phyloP scores from a whole-genome alignment of 2,888 invertebrate genomes.

The Oscheius sp. region DNA sequence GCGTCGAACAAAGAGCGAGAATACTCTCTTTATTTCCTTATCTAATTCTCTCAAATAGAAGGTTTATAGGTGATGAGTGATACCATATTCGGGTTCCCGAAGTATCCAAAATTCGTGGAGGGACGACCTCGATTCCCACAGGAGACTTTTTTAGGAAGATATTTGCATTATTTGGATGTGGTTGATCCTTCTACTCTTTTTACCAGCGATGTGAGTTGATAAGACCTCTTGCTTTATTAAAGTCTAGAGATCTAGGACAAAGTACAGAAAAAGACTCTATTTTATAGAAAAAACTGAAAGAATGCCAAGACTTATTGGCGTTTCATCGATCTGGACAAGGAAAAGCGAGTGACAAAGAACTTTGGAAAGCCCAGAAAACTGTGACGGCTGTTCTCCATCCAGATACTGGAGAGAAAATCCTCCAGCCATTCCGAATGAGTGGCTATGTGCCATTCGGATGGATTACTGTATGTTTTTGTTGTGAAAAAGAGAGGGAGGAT shows the following conservation, averaged over 20 bases:
- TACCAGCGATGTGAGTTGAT: constrained; percentile 70
- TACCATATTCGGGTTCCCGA: constrained; percentile 57
- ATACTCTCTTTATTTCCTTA: not conserved
- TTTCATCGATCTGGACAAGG: constrained; percentile 66
- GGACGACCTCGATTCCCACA: constrained; percentile 62
- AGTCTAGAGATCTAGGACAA: too few relatives aligned
- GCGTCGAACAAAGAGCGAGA: not conserved
- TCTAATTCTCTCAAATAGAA: not conserved
- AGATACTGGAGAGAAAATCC: constrained; percentile 72
- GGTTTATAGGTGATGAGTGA: constrained; percentile 13
- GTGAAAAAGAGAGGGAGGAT: not conserved
- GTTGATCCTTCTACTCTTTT: constrained; percentile 73
- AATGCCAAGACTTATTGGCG: constrained; percentile 71
- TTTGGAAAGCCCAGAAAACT: constrained; percentile 74
- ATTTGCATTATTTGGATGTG: constrained; percentile 73
- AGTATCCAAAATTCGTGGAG: constrained; percentile 57
- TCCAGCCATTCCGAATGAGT: constrained; percentile 74
- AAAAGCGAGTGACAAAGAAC: constrained; percentile 69
- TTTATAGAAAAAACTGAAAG: constrained; percentile 69
- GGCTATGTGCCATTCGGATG: constrained; percentile 74
- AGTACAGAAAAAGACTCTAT: not conserved
- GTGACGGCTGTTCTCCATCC: constrained; percentile 70
- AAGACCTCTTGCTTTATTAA: not conserved
- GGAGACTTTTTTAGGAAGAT: constrained; percentile 71
- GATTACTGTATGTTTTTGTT: constrained; percentile 69